A percentile compares a stretch with the other conserved stretches of the same genome.
Conservation (phyloP, 1,140 invertebrate species). For the Semibalanus balanoides region DNA sequence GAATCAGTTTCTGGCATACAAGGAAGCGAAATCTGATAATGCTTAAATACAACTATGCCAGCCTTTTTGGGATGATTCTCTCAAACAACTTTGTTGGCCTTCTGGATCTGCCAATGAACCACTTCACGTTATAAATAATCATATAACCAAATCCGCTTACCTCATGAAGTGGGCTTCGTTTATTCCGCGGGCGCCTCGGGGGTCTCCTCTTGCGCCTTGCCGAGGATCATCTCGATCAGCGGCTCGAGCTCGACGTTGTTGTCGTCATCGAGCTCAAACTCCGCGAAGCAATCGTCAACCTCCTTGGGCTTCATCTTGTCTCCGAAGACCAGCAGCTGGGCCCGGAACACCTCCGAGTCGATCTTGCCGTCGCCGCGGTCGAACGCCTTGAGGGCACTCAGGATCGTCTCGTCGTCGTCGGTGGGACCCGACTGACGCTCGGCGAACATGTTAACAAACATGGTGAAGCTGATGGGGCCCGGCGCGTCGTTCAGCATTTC, state of each 20-base stretch:
- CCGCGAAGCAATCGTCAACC: slow-evolving; percentile 85
- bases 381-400: slow-evolving; percentile 86
- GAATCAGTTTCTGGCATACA: too few species aligned
- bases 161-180: too few species aligned
- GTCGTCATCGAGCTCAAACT: slow-evolving; percentile 84
- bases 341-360: slow-evolving; percentile 53
- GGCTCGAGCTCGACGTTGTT: slow-evolving; percentile 81
- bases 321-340: slow-evolving; percentile 86
- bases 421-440: slow-evolving; percentile 38
- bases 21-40: too few species aligned
- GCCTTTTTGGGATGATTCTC: too few species aligned
- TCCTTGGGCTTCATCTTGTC: slow-evolving; percentile 89
- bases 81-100: too few species aligned
- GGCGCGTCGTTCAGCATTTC: slow-evolving; percentile 78
- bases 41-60: too few species aligned
- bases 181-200: background rate
- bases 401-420: slow-evolving; percentile 37
- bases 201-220: slow-evolving; percentile 47
- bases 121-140: too few species aligned
- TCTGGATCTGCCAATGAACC: too few species aligned
- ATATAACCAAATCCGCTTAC: too few species aligned
- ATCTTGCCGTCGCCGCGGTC: slow-evolving; percentile 72
- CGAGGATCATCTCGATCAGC: slow-evolving; percentile 74
- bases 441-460: slow-evolving; percentile 80
- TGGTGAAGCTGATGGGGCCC: slow-evolving; percentile 90